Percentiles rank a stretch among this genome's conserved stretches.
Evolutionary conservation across 2,113 vertebrate genomes (phyloP).

Genomic region (Eretmochelys imbricata): DNA sequence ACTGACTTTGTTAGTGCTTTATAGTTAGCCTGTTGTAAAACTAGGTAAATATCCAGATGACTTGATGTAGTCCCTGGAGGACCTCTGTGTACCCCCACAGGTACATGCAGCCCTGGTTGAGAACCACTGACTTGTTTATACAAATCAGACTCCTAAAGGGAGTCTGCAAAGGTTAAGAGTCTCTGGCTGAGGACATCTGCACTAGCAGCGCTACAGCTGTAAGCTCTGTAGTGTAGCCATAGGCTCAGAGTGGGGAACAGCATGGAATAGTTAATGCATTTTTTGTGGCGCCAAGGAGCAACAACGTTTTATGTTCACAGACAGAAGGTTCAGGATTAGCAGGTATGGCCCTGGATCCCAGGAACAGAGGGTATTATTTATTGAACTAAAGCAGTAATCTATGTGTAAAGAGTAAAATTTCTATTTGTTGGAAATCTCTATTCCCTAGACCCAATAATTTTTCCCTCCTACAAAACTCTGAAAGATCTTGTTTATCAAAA

Average conservation of each 20-base stretch:
- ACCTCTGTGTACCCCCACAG: no score
- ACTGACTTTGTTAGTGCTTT: no score
- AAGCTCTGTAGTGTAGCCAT: background rate
- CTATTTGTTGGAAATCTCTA: background rate
- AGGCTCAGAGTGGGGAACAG: background rate
- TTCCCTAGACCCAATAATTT: background rate
- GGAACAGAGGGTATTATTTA: background rate
- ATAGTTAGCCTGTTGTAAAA: no score
- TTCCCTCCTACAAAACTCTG: background rate
- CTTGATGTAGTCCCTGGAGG: no score
- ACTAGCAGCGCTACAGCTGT: background rate
- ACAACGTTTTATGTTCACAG: background rate
- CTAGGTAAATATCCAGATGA: no score
- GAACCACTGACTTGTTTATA: no score
- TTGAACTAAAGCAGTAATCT: background rate
- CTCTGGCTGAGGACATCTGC: background rate
- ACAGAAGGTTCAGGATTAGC: background rate
- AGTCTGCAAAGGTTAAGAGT: no score
- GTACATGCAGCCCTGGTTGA: no score
- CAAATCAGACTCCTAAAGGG: no score
- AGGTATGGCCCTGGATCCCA: background rate
- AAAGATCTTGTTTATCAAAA: background rate
- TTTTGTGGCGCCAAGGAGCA: conserved; percentile 1
- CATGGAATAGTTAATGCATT: background rate
- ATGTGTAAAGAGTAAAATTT: background rate